Conservation (phyloP, 2,113 vertebrate genomes). For the Accipiter virgatus region DNA sequence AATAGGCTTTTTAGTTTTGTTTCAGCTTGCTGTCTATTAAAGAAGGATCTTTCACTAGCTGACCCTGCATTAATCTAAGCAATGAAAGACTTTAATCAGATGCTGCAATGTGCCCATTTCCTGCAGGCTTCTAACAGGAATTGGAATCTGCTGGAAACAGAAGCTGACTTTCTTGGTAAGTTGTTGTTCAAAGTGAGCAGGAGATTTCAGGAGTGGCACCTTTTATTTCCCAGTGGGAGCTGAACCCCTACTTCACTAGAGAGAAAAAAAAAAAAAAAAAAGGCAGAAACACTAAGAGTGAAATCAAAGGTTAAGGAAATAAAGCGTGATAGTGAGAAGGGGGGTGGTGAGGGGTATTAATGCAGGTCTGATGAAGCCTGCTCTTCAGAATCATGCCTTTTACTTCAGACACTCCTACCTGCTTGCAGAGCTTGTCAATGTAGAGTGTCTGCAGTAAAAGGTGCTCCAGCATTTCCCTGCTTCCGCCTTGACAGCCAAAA, state of each 20-base stretch:
- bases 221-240: neutral
- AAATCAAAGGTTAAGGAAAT: slow-evolving; percentile 42
- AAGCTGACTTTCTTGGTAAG: slow-evolving; percentile 2
- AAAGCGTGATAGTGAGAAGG: neutral
- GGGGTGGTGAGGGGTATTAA: neutral
- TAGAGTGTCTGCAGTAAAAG: neutral
- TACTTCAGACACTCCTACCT: neutral
- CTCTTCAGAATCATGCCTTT: neutral
- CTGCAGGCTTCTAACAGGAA: slow-evolving; percentile 30
- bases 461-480: neutral
- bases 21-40: slow-evolving; percentile 24
- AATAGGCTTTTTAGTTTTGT: neutral
- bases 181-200: neutral
- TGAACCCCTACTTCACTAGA: neutral
- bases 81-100: slow-evolving; percentile 53
- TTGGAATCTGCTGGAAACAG: slow-evolving; percentile 46
- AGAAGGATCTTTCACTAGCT: slow-evolving; percentile 23
- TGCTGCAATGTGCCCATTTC: slow-evolving; percentile 43
- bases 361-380: neutral
- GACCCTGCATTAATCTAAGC: slow-evolving; percentile 33
- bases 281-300: neutral
- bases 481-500: neutral
- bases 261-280: accelerated
- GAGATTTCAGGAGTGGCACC: slow-evolving; percentile 4
- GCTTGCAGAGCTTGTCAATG: neutral